A percentile compares a stretch with the other conserved stretches of the same genome.
Conservation (phyloP, 2,113 vertebrate species). For the crab-eating macaque (Macaca fascicularis) region T2T-MFA8v1.1 NC_088388.1:73511501-73512000, state of each 20-base stretch:
- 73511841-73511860: background rate
- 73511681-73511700: constrained; percentile 58
- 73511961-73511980: constrained; percentile 26
- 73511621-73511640: constrained; percentile 94
- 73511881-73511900: constrained; percentile 82
- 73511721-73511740: constrained; percentile 86
- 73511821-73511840: background rate
- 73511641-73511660: constrained; percentile 93
- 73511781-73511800: constrained; percentile 96
- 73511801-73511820: constrained; percentile 92
- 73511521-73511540: background rate
- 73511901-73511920: constrained; percentile 54
- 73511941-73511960: background rate
- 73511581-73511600: background rate
- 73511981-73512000: constrained; percentile 39
- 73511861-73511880: constrained; percentile 40
- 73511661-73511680: constrained; percentile 72
- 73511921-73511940: constrained; percentile 1
- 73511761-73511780: constrained; percentile 86
- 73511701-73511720: constrained; percentile 72
- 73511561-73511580: background rate
- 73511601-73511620: constrained; percentile 90
- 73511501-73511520: background rate
- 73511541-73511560: background rate
- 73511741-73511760: constrained; percentile 85